These are phyloP conservation scores for Electrona antarctica DNA, from an alignment of 2,113 vertebrate genomes.

Conservation along the genomic window DNA sequence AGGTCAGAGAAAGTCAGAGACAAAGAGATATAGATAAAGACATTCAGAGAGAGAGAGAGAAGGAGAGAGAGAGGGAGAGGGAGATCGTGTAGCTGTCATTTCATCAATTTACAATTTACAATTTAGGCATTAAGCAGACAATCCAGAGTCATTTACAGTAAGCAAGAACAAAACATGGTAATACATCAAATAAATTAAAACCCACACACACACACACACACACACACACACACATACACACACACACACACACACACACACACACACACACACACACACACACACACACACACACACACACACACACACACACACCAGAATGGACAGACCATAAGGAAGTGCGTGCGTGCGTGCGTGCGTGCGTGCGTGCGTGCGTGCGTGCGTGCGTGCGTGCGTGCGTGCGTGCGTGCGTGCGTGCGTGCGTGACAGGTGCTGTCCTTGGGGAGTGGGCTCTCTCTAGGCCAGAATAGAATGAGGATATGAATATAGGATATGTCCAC, in stretches of 20 bases:
- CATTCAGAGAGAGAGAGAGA: not conserved
- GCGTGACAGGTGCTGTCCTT: slow-evolving; percentile 73
- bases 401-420: slow-evolving; percentile 23
- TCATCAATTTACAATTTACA: not conserved
- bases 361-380: slow-evolving; percentile 15
- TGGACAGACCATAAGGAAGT: slow-evolving; percentile 25
- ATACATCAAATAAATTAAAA: no score
- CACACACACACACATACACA: no score
- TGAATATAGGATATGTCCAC: slow-evolving; percentile 74
- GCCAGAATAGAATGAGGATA: slow-evolving; percentile 79
- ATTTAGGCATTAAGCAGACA: no score
- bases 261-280: no score
- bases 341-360: slow-evolving; percentile 8
- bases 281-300: no score
- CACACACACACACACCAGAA: no score
- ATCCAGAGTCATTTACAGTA: no score
- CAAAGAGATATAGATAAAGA: slow-evolving; percentile 10
- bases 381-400: slow-evolving; percentile 20
- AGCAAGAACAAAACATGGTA: no score
- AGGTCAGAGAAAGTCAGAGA: not conserved
- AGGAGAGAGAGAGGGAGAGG: not conserved
- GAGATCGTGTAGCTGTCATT: slow-evolving; percentile 6
- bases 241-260: no score
- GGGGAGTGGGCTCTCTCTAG: slow-evolving; percentile 46
- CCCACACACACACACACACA: no score